These are phyloP conservation scores for Horisme vitalbata DNA, from an alignment of 2,888 invertebrate genomes.

Conservation along the genomic window DNA sequence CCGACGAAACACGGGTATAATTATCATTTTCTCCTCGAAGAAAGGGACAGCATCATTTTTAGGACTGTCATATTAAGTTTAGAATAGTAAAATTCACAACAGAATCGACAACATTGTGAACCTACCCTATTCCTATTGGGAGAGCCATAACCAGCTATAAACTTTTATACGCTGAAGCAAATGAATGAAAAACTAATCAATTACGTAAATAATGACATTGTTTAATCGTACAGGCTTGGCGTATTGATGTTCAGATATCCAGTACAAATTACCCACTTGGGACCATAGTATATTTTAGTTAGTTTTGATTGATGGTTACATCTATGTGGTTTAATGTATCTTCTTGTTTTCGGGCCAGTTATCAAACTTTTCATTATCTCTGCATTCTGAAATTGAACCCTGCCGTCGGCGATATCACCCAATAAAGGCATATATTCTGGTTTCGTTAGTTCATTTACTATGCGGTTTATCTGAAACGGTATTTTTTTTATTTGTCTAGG, in stretches of 20 bases:
- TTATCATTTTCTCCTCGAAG: no score
- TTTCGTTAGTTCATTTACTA: slow-evolving; percentile 66
- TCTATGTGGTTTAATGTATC: slow-evolving; percentile 74
- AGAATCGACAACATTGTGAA: no score
- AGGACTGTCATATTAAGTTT: no score
- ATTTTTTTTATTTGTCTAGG: no score
- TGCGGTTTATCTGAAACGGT: slow-evolving; percentile 69
- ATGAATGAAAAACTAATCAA: no score
- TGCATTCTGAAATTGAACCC: slow-evolving; percentile 49
- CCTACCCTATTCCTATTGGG: no score
- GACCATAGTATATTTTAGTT: slow-evolving; percentile 62
- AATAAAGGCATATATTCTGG: slow-evolving; percentile 65
- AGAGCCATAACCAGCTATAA: no score
- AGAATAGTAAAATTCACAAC: no score
- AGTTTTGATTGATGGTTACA: slow-evolving; percentile 71
- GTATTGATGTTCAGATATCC: slow-evolving; percentile 72
- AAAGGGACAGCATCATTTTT: no score
- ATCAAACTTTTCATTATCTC: slow-evolving; percentile 59
- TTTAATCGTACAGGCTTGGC: slow-evolving; percentile 71
- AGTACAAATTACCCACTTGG: slow-evolving; percentile 73
- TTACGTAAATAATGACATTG: no score
- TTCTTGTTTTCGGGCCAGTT: slow-evolving; percentile 61
- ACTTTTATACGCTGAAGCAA: no score
- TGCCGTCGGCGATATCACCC: slow-evolving; percentile 63
- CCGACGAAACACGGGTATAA: no score